phyloP scores from a whole-genome alignment of 2,797 vertebrate genomes.

The Sardinella longiceps region DNA sequence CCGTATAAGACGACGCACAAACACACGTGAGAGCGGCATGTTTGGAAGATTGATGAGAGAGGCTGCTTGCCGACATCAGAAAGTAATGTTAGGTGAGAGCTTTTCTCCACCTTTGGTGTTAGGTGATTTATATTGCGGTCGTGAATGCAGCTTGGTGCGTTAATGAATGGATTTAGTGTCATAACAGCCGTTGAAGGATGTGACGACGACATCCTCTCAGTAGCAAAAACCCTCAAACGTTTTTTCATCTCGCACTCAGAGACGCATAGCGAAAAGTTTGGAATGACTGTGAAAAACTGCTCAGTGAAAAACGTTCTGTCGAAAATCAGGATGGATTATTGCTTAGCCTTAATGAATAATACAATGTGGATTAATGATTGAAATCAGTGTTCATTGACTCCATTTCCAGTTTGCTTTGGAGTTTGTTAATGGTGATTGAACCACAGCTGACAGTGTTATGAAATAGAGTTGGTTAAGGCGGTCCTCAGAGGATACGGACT shows the following conservation, averaged over 20 bases:
- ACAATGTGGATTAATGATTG: neutral
- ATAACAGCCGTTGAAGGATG: neutral
- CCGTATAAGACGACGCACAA: conserved; percentile 18
- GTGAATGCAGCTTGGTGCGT: neutral
- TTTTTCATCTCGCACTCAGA: neutral
- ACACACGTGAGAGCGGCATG: conserved; percentile 7
- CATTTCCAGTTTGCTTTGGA: neutral
- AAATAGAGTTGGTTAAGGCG: neutral
- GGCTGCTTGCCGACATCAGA: neutral
- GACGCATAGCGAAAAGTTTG: neutral
- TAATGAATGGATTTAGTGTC: neutral
- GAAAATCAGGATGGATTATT: neutral
- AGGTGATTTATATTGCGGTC: neutral
- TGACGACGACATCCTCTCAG: neutral
- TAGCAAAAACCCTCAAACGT: neutral
- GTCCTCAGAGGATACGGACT: neutral
- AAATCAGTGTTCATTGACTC: neutral
- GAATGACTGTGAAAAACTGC: neutral
- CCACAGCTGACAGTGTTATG: neutral
- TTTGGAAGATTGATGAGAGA: conserved; percentile 38
- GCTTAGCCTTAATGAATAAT: neutral
- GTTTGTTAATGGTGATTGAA: neutral
- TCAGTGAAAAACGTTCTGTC: neutral
- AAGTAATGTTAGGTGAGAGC: neutral
- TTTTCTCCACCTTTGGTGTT: neutral